Conservation (phyloP, 2,113 vertebrate genomes). For the Phalacrocorax aristotelis region DNA sequence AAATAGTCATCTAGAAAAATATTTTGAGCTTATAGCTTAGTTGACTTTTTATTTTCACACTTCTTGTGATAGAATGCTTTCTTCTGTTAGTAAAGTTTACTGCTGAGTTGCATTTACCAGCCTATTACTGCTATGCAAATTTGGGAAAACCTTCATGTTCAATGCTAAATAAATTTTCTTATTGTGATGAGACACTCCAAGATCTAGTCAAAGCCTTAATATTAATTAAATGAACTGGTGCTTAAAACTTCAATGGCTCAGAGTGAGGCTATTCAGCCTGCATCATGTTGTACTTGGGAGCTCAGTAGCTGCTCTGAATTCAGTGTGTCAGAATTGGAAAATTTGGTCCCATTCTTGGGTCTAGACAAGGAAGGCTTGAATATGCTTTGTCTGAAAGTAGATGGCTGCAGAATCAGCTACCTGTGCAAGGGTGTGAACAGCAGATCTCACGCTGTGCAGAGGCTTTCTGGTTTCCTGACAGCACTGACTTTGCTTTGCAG, state of each 20-base stretch:
- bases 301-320: not conserved
- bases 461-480: not conserved
- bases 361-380: not conserved
- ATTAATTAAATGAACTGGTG: not conserved
- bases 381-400: not conserved
- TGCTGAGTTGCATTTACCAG: not conserved
- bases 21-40: not conserved
- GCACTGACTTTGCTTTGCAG: rapidly evolving
- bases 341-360: rapidly evolving
- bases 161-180: not conserved
- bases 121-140: not conserved
- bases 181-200: not conserved
- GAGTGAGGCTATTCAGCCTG: not conserved
- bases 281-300: not conserved
- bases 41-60: not conserved
- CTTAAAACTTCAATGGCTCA: not conserved
- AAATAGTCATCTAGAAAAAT: not conserved
- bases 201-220: not conserved
- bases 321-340: not conserved
- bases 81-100: not conserved
- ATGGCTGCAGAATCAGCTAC: not conserved
- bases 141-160: not conserved
- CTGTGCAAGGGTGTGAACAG: not conserved
- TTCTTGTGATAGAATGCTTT: not conserved
- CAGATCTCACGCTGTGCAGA: rapidly evolving